Conservation (phyloP, 2,888 invertebrate species). For the Chirona hameri region DNA sequence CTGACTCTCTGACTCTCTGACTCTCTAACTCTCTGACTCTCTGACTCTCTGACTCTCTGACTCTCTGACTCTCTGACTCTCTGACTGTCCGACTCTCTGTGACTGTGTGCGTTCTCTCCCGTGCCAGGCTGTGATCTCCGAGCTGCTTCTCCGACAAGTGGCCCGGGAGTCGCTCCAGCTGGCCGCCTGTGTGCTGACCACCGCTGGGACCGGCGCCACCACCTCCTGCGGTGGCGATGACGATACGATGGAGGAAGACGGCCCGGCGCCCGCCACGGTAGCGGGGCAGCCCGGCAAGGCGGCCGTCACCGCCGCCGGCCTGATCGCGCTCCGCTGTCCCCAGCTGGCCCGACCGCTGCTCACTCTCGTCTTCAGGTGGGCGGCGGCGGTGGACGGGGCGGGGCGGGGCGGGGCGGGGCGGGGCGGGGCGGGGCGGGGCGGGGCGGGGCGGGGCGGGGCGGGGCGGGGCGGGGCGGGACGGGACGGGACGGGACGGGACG, state of each 20-base stretch:
- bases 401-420: neutral
- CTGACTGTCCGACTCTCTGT: no score
- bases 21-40: no score
- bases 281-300: neutral
- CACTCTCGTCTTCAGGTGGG: neutral
- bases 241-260: constrained; percentile 3
- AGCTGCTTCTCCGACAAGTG: neutral
- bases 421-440: neutral
- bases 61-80: no score
- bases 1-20: no score
- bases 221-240: neutral
- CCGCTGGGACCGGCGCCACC: neutral
- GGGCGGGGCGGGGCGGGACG: no score
- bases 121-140: neutral
- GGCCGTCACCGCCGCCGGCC: neutral
- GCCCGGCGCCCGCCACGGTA: neutral
- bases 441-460: no score
- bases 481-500: neutral
- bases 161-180: neutral
- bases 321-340: neutral
- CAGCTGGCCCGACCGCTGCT: neutral
- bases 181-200: neutral
- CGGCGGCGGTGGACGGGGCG: neutral
- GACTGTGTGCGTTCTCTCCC: neutral
- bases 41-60: no score